Evolutionary conservation across 2,888 invertebrate species (phyloP), one percentile per base, ranked within the genome.

Genomic region (Lithophane semibrunnea): DNA sequence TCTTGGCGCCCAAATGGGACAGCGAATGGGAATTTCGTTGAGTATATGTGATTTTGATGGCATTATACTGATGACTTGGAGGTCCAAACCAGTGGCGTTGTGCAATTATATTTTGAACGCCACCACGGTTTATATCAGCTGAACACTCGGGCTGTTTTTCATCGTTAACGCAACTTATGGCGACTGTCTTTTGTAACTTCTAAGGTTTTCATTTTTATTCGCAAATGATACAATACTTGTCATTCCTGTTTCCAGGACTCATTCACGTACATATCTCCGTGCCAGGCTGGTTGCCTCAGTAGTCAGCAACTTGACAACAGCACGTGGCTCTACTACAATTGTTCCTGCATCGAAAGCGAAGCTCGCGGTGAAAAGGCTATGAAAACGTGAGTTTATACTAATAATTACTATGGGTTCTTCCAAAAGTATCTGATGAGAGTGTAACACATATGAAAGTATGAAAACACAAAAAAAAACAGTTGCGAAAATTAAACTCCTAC

Each of bases 181-280:
- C 56, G 56, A n/a, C n/a, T 12, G n/a, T 12, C n/a, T 56, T 56
- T 56, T n/a, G 12, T n/a, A 12, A n/a, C 4, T 12, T n/a, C 56
- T 24, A 12, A 2, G 5, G n/a, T 3, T 47, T 12, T 0, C 0
- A 42, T 42, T 13, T 29, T 16, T 24, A 42, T 54, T 54, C 7
- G 0, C 12, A 54, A 9, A 44, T 56, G 21, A 13, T 24, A 69
- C 10, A 52, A 52, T 44, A 8, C 13, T 44, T 42, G 4, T 18
- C 1, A 24, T 24, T 8, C 56, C 18, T 67, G 1, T 68, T 77
- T 75, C 1, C 92, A 97, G 91, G 98, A 99, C 92, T 98, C 98
- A 13, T 97, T 97, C 91, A 99, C 99, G 8, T 99, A 99, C 93
- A 97, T 98, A 90, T 99, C 99, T 37, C 98, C 99, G 68, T 99